These are phyloP conservation scores for Athalia circularis DNA, from an alignment of 2,888 invertebrate species.

Conservation along the genomic window DNA sequence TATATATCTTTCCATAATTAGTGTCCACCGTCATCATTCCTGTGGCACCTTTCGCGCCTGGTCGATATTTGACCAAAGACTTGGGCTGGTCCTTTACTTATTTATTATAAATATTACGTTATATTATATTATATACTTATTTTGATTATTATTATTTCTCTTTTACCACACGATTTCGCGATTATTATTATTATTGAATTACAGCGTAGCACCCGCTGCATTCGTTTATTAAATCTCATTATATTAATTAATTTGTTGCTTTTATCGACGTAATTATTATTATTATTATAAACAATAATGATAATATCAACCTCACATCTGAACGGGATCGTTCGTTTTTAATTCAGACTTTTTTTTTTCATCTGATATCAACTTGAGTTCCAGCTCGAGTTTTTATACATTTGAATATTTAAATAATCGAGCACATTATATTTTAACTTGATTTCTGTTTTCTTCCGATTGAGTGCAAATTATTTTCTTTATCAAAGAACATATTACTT, in stretches of 20 bases:
- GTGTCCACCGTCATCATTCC: slow-evolving; percentile 30
- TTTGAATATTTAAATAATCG: neutral
- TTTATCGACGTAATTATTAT: neutral
- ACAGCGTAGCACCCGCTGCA: slow-evolving; percentile 34
- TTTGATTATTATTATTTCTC: neutral
- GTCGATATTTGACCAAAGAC: slow-evolving; percentile 40
- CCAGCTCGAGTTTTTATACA: slow-evolving; percentile 32
- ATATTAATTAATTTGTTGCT: slow-evolving; percentile 17
- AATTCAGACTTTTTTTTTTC: slow-evolving; percentile 27
- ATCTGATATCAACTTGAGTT: slow-evolving; percentile 19
- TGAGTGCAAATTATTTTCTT: too few species aligned
- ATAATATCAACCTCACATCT: slow-evolving; percentile 1
- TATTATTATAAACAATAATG: neutral
- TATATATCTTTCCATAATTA: slow-evolving; percentile 16
- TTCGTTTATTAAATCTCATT: slow-evolving; percentile 19
- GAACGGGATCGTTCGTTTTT: slow-evolving; percentile 16
- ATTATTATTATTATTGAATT: too few species aligned
- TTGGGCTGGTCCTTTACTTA: slow-evolving; percentile 32
- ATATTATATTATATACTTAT: slow-evolving; percentile 30
- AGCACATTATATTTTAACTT: too few species aligned
- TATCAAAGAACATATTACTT: too few species aligned
- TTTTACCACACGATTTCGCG: too few species aligned
- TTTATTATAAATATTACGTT: slow-evolving; percentile 4
- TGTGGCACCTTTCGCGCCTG: slow-evolving; percentile 38
- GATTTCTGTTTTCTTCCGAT: too few species aligned